Evolutionary conservation across 2,113 vertebrate species (phyloP).

Genomic region (Coptodon rendalli): DNA sequence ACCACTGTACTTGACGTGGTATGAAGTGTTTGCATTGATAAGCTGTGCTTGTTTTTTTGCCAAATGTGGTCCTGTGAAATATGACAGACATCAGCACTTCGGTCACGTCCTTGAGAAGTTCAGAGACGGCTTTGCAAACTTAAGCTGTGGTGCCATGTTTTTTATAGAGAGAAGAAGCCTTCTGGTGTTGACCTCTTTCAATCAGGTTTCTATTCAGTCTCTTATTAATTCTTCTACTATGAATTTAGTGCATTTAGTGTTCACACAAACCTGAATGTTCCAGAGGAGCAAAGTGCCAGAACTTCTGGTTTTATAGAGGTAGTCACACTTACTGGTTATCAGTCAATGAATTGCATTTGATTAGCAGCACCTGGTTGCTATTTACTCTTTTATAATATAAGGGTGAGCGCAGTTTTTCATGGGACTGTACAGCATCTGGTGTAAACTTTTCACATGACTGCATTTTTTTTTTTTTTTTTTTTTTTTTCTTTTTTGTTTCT

Average conservation of each 20-base stretch:
- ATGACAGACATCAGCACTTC: neutral
- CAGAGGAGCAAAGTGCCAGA: neutral
- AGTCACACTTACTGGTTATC: neutral
- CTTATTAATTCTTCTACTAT: neutral
- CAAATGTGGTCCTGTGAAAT: neutral
- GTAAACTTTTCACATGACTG: neutral
- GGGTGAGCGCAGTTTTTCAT: fast-evolving
- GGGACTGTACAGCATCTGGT: neutral
- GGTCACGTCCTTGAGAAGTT: neutral
- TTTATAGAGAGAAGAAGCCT: neutral
- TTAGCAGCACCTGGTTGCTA: neutral
- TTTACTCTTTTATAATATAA: neutral
- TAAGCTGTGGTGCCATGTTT: neutral
- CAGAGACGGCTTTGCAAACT: neutral
- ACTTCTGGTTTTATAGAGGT: neutral
- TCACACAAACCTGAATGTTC: neutral
- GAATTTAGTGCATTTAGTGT: neutral
- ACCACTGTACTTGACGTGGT: neutral
- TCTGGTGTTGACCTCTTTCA: neutral
- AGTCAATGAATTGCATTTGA: neutral
- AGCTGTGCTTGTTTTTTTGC: neutral
- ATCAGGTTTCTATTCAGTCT: neutral
- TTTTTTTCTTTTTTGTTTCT: no score
- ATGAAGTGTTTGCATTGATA: neutral
- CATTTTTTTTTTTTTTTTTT: fast-evolving